A percentile compares a stretch with the other conserved stretches of the same genome.
Conservation (phyloP, 2,797 vertebrate species). For the Arrhamphus sclerolepis region DNA sequence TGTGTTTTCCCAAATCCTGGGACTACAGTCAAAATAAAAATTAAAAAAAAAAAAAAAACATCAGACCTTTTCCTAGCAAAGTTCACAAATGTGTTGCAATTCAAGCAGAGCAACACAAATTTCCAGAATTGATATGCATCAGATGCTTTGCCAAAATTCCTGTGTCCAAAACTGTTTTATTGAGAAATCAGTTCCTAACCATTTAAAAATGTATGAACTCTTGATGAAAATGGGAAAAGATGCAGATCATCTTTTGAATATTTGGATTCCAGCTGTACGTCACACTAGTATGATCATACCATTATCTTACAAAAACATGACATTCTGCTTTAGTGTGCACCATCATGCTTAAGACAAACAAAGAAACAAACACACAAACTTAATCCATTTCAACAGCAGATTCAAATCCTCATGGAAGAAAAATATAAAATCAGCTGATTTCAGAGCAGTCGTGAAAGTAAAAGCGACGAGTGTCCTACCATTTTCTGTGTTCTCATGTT, state of each 20-base stretch:
- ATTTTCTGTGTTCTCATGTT: slow-evolving; percentile 95
- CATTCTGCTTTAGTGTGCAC: too few relatives aligned
- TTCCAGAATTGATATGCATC: neutral
- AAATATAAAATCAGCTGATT: neutral
- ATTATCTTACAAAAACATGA: neutral
- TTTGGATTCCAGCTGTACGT: slow-evolving; percentile 10
- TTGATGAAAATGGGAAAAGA: slow-evolving; percentile 24
- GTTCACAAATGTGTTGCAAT: neutral
- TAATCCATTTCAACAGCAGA: slow-evolving; percentile 1
- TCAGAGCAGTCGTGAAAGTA: too few relatives aligned
- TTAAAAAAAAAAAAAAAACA: slow-evolving; percentile 18
- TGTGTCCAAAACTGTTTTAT: slow-evolving; percentile 2
- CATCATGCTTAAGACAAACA: slow-evolving; percentile 1
- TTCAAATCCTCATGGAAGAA: slow-evolving; percentile 9
- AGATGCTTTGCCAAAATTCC: neutral
- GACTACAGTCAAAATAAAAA: slow-evolving; percentile 26
- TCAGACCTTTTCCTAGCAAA: slow-evolving; percentile 9
- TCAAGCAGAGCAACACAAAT: neutral
- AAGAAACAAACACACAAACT: neutral
- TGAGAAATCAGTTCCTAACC: slow-evolving; percentile 5
- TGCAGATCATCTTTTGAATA: slow-evolving; percentile 3
- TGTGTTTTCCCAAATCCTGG: slow-evolving; percentile 43
- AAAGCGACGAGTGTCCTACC: slow-evolving; percentile 75
- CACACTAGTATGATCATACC: slow-evolving; percentile 1
- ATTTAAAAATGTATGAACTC: slow-evolving; percentile 8